A percentile compares a stretch with the other conserved stretches of the same genome.
Conservation (phyloP, 2,888 invertebrate species). For the Allolobophora icterica region DNA sequence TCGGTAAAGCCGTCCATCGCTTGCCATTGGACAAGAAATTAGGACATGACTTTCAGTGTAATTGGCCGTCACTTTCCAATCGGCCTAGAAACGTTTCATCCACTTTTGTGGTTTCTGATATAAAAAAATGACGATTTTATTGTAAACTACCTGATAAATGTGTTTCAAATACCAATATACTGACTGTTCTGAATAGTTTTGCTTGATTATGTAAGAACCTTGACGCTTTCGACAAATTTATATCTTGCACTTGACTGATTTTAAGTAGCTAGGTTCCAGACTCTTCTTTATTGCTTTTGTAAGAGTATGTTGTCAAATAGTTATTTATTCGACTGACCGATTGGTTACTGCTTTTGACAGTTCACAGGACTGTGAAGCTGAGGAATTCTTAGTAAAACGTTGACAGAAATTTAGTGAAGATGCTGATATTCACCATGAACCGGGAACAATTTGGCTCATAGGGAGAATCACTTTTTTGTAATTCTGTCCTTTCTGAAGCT, state of each 20-base stretch:
- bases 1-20: neutral
- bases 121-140: neutral
- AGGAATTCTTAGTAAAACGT: neutral
- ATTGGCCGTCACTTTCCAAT: neutral
- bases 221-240: neutral
- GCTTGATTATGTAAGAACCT: neutral
- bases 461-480: neutral
- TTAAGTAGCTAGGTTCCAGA: neutral
- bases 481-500: neutral
- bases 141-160: neutral
- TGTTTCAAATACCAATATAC: neutral
- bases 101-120: neutral
- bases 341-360: neutral
- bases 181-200: neutral
- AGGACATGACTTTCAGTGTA: neutral
- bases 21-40: slow-evolving; percentile 13
- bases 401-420: neutral
- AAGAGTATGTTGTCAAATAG: neutral
- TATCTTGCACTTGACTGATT: neutral
- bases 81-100: neutral
- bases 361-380: neutral
- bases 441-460: neutral
- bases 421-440: neutral
- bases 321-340: neutral
- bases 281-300: neutral